Evolutionary conservation across 1,140 invertebrate species (phyloP).

Genomic region (Drosophila insularis): DNA sequence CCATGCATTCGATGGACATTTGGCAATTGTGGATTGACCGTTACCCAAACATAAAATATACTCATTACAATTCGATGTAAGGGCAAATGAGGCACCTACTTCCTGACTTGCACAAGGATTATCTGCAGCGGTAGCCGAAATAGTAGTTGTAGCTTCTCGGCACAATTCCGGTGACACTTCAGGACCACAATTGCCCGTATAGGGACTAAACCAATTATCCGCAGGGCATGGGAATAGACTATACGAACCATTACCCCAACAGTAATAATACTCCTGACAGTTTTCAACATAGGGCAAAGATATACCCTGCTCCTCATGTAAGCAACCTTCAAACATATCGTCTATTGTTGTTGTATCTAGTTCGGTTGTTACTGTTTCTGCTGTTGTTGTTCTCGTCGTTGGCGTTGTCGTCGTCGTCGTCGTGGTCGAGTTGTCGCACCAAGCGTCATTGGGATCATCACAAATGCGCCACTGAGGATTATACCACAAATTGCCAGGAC

Average conservation of each 20-base stretch:
- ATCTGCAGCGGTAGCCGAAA: background rate
- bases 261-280: slow-evolving; percentile 45
- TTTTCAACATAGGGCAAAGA: slow-evolving; percentile 19
- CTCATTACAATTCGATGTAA: slow-evolving; percentile 39
- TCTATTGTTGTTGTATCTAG: background rate
- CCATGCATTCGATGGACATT: slow-evolving; percentile 55
- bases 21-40: slow-evolving; percentile 34
- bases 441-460: slow-evolving; percentile 38
- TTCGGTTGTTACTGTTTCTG: background rate
- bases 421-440: slow-evolving; percentile 33
- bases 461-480: slow-evolving; percentile 44
- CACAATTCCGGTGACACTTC: slow-evolving; percentile 36
- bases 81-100: slow-evolving; percentile 35
- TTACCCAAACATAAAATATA: slow-evolving; percentile 56
- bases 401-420: background rate
- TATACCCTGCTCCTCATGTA: slow-evolving; percentile 19
- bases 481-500: slow-evolving; percentile 40
- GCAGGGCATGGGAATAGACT: slow-evolving; percentile 37
- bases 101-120: slow-evolving; percentile 40
- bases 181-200: slow-evolving; percentile 50
- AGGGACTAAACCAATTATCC: slow-evolving; percentile 56
- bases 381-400: background rate
- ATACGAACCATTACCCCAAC: slow-evolving; percentile 41
- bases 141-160: slow-evolving; percentile 15
- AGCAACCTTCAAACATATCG: slow-evolving; percentile 14